Percentiles rank a stretch among this genome's conserved stretches.
phyloP scores from a whole-genome alignment of 1,140 invertebrate genomes.

The Lordiphosa mommai region DNA sequence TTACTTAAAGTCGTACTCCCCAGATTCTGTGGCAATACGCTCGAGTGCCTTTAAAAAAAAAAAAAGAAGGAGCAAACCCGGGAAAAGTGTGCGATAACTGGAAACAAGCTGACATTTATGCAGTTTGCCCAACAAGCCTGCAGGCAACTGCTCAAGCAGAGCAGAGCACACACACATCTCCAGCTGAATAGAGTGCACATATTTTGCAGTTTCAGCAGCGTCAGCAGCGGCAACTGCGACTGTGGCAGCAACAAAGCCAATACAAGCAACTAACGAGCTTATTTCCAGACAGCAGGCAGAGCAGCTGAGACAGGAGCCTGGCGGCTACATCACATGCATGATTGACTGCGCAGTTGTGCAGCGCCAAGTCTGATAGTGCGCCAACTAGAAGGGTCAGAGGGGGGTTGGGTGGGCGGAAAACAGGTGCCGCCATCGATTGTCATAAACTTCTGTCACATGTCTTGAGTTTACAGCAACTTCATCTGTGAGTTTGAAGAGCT shows the following conservation, averaged over 20 bases:
- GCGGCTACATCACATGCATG: conserved; percentile 74
- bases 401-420: background rate
- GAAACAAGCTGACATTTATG: conserved; percentile 77
- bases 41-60: conserved; percentile 40
- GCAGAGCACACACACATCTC: conserved; percentile 39
- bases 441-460: conserved; percentile 61
- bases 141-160: conserved; percentile 63
- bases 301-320: conserved; percentile 38
- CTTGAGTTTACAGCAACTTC: conserved; percentile 37
- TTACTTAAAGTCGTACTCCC: conserved; percentile 24
- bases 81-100: conserved; percentile 67
- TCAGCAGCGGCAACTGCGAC: conserved; percentile 11
- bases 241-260: conserved; percentile 53
- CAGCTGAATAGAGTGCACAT: conserved; percentile 24
- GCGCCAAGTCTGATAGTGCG: conserved; percentile 34
- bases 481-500: conserved; percentile 53
- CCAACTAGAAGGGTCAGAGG: background rate
- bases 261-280: conserved; percentile 75
- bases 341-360: conserved; percentile 76
- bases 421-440: conserved; percentile 64
- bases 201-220: conserved; percentile 49
- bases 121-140: conserved; percentile 69
- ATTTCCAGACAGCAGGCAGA: conserved; percentile 64
- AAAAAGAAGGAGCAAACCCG: background rate
- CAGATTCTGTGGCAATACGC: conserved; percentile 54